A percentile compares a stretch with the other conserved stretches of the same genome.
Evolutionary conservation across 1,140 invertebrate species (phyloP).

Genomic region (Leptinotarsa texana): DNA sequence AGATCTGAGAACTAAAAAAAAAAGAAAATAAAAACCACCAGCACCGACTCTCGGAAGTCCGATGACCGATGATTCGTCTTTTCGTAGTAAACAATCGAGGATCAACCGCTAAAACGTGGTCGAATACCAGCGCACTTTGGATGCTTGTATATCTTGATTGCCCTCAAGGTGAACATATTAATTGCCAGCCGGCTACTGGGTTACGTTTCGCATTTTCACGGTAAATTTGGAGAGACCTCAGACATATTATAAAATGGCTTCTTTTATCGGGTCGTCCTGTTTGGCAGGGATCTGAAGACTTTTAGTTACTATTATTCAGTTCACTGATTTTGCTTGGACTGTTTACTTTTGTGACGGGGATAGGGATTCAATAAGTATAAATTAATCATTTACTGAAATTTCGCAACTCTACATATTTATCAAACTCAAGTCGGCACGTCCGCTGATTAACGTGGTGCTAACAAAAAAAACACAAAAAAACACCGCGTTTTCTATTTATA

Average conservation of each 20-base stretch:
- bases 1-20: neutral
- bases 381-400: no score
- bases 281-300: no score
- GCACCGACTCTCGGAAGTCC: neutral
- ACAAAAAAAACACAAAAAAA: no score
- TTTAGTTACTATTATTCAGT: neutral
- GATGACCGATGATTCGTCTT: neutral
- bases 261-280: neutral
- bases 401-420: no score
- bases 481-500: no score
- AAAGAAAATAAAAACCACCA: neutral
- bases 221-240: neutral
- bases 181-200: neutral
- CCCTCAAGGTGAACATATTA: neutral
- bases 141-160: slow-evolving; percentile 3
- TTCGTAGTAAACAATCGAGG: slow-evolving; percentile 8
- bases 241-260: neutral
- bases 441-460: no score
- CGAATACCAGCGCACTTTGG: neutral
- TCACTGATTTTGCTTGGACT: neutral
- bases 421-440: no score
- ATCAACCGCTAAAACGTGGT: neutral
- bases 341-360: no score
- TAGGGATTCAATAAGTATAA: no score
- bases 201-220: neutral